Conservation (phyloP, 2,888 invertebrate species). For the Deilephila porcellus region DNA sequence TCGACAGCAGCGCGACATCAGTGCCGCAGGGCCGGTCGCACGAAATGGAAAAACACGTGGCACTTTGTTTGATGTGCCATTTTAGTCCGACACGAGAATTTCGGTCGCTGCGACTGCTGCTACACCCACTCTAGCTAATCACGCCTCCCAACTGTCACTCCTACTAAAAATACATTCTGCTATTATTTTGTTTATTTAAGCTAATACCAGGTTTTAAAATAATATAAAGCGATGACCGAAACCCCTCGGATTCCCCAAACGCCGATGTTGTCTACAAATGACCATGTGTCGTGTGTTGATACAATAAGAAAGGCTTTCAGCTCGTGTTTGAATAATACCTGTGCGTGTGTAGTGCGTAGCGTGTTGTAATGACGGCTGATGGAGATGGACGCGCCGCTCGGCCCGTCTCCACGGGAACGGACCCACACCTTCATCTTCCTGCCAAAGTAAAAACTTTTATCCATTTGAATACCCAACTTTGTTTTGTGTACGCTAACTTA, state of each 20-base stretch:
- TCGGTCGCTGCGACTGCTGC: not conserved
- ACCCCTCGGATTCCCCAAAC: not conserved
- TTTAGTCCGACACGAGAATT: not conserved
- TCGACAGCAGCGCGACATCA: not conserved
- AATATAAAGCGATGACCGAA: not conserved
- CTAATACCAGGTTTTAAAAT: not conserved
- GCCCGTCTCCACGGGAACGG: not conserved
- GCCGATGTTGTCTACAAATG: not conserved
- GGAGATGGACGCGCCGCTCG: not conserved
- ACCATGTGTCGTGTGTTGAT: not conserved
- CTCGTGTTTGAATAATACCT: not conserved
- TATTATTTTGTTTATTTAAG: not conserved
- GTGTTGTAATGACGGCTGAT: not conserved
- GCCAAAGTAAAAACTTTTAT: not conserved
- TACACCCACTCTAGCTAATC: not conserved
- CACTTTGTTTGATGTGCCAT: conserved; percentile 1
- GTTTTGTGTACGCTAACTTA: not conserved
- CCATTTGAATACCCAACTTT: conserved; percentile 13
- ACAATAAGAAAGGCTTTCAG: not conserved
- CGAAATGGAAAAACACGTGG: not conserved
- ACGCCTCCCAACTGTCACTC: not conserved
- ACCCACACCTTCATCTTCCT: not conserved
- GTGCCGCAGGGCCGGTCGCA: not conserved
- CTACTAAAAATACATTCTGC: not conserved
- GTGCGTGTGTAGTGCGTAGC: not conserved